These are phyloP conservation scores for Centropristis striata DNA, from an alignment of 2,113 vertebrate genomes.

Conservation along the genomic window DNA sequence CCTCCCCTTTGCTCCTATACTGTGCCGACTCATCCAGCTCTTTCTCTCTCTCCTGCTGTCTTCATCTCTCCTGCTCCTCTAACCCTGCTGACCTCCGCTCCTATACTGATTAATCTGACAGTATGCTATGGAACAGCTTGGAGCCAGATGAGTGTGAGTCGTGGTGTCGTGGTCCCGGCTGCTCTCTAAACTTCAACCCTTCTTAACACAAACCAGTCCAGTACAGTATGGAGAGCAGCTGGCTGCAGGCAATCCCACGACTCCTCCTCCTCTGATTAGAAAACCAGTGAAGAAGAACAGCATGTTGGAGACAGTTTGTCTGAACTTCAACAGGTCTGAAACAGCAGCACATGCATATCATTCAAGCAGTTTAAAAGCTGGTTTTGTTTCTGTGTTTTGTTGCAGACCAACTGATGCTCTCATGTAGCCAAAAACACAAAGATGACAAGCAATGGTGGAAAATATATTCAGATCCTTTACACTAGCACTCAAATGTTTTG, in stretches of 20 bases:
- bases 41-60: not conserved
- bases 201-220: conserved; percentile 23
- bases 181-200: conserved; percentile 33
- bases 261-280: conserved; percentile 11
- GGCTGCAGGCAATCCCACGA: conserved; percentile 26
- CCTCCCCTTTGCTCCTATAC: conserved; percentile 52
- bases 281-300: not conserved
- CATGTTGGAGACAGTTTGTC: not conserved
- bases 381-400: no score
- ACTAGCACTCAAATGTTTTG: no score
- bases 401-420: no score
- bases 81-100: not conserved
- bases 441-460: no score
- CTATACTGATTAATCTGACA: conserved; percentile 55
- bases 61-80: conserved; percentile 1
- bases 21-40: conserved; percentile 29
- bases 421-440: no score
- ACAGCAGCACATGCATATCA: no score
- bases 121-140: conserved; percentile 48
- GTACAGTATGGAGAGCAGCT: not conserved
- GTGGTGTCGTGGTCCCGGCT: not conserved
- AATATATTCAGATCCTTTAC: no score
- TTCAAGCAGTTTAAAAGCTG: no score
- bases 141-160: conserved; percentile 7
- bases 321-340: not conserved